Base-by-base conservation (phyloP, 2,888 invertebrate genomes). In the Noctua comes region DNA sequence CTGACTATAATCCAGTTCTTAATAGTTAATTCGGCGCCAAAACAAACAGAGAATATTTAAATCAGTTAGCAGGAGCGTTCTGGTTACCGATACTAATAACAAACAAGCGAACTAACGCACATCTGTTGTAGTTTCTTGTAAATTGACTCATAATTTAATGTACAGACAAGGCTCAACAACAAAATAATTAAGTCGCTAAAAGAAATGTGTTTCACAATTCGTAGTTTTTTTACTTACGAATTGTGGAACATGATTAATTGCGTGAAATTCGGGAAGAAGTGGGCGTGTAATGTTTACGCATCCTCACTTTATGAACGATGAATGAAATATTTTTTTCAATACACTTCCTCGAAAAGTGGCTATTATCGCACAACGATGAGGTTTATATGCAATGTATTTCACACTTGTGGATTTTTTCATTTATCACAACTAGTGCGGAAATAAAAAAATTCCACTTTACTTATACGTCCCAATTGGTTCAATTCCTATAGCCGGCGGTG, bases 31-130 rank as follows among this genome's bases (percentile, higher is more conserved):
- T 75, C 51, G 21, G 57, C 7, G 88, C 86, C 77, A 86, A 88
- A 65, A 68, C 43, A 87, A 88, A 86, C 88, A 86, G 51, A 85
- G 66, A 57, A 74, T 82, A 88, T 82, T 82, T 78, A 71, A 82
- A 88, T 85, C 79, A 73, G 82, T 77, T 62, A 75, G 43, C 88
- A 65, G 54, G 48, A 13, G 54, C 65, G 69, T 76, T 85, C 83
- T 75, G 83, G 78, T 75, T 71, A 73, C 73, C 10, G 73, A 70
- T n/a, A 31, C 31, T 68, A 85, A 79, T 82, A 82, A 88, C 65
- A 82, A 82, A 88, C 83, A 76, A 21, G 10, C 27, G 78, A 66
- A 73, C 43, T n/a, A 74, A 71, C 51, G 43, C 40, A 62, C 76
- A 72, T 80, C 70, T 86, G 84, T 73, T 84, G 70, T 65, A 74